Conservation (phyloP, 2,888 invertebrate genomes). For the Sepiola atlantica region DNA sequence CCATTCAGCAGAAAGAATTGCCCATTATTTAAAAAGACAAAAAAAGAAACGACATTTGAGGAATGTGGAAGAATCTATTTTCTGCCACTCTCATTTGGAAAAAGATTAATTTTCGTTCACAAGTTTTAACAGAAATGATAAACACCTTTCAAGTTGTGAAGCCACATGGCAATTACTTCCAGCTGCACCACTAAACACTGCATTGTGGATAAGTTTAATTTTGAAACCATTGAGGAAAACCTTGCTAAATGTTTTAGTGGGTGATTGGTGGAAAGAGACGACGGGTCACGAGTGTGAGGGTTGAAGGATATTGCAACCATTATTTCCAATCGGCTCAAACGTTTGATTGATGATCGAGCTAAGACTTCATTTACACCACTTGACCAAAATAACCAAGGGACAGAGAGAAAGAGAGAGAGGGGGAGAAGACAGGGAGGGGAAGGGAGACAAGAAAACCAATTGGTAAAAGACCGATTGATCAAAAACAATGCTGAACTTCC, state of each 20-base stretch:
- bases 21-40: no score
- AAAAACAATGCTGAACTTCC: not conserved
- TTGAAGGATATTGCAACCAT: not conserved
- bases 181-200: not conserved
- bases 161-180: not conserved
- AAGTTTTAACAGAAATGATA: not conserved
- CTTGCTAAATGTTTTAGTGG: not conserved
- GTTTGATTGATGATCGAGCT: not conserved
- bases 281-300: not conserved
- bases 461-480: not conserved
- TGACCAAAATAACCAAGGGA: constrained; percentile 7
- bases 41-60: no score
- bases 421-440: no score
- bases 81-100: not conserved
- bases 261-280: not conserved
- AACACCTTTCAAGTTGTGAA: not conserved
- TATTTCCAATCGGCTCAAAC: not conserved
- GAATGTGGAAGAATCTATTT: no score
- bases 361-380: not conserved
- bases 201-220: not conserved
- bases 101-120: not conserved
- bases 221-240: not conserved
- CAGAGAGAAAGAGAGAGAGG: no score
- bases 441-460: not conserved
- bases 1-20: no score